Base-by-base conservation (phyloP, 2,797 vertebrate genomes). In the Sardinella longiceps region DNA sequence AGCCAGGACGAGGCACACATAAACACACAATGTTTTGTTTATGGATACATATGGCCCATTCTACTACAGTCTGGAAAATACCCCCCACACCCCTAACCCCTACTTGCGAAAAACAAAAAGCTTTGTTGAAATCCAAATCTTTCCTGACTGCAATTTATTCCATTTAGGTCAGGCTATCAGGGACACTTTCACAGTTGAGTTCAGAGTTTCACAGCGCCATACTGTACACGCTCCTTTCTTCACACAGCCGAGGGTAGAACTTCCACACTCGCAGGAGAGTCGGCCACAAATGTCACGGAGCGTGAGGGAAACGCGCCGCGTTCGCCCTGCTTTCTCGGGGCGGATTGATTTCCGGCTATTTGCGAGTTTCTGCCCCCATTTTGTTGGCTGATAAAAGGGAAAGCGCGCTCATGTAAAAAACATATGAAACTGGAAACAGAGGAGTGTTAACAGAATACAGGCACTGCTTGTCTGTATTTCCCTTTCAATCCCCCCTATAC, bases 141-240 rank as follows among this genome's bases (percentile, higher is more conserved):
- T 87, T 88, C 82, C 74, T 84, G 39, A 56, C 63, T 83, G 80
- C 84, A 85, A 88, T 89, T 84, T 58, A 82, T 81, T 87, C 81
- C 81, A 83, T 84, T 87, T 85, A 77, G 86, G 87, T 86, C 83
- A 56, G 46, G 63, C 53, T 53, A 86, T 80, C 37, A 87, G 86
- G 63, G 63, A 4, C 30, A 18, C 12, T 70, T 70, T 70, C 63
- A 63, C 14, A 33, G 15, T 20, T 20, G 30, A 30, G 2, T 11
- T 11, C 28, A 70, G 66, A 70, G 66, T 70, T 15, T 70, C 9
- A 33, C 30, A 45, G 0, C 7, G 12, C 39, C 2, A 43, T 43
- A 2, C 70, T 5, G 11, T 23, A 43, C 70, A 37, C 43, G 70
- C n/a, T 77, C 33, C 37, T n/a, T 77, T 77, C 43, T 43, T 2